Evolutionary conservation across 2,113 vertebrate species (phyloP), one percentile per base, ranked within the genome.

Genomic region (Tangachromis dhanisi): DNA sequence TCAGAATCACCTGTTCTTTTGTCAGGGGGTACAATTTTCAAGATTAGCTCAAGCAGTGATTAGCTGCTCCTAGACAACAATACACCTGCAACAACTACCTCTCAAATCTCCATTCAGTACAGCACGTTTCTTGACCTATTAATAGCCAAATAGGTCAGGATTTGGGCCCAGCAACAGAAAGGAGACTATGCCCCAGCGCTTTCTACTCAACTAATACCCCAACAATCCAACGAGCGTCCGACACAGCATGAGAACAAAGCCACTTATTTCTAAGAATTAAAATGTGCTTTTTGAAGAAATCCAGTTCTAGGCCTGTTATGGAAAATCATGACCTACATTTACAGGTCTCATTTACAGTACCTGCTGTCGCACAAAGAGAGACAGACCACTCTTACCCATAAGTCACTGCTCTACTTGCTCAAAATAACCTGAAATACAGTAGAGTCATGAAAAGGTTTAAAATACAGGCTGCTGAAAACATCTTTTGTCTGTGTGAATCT

Each of bases 341-440:
- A 59, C 9, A 73, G 54, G 88, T 78, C 84, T 83, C 51, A 57
- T 88, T 89, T 33, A 73, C 40, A 78, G 83, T 66, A 83, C 19
- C 54, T 89, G 42, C 11, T 86, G 84, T 73, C 38, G 40, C 76
- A 80, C 49, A 49, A 83, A n/a, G 6, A 73, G 5, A 71, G 42
- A 66, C 63, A 78, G 55, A 16, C 73, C 45, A 33, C 26, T 78
- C 16, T 86, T 51, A 73, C 85, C 68, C 80, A 86, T 45, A 79
- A 86, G 14, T 33, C 81, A 87, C 61, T 61, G 90, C 55, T 90
- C 90, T 63, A 86, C 80, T 86, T 81, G 51, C 87, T 82, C 55
- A 86, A 91, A 92, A 95, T 92, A 92, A 90, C 85, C 63, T 73
- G 33, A 84, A 76, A 35, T 87, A 84, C 71, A 76, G 87, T 40